Evolutionary conservation across 2,113 vertebrate genomes (phyloP), one percentile per base, ranked within the genome.

Genomic region (Gobiocypris rarus): DNA sequence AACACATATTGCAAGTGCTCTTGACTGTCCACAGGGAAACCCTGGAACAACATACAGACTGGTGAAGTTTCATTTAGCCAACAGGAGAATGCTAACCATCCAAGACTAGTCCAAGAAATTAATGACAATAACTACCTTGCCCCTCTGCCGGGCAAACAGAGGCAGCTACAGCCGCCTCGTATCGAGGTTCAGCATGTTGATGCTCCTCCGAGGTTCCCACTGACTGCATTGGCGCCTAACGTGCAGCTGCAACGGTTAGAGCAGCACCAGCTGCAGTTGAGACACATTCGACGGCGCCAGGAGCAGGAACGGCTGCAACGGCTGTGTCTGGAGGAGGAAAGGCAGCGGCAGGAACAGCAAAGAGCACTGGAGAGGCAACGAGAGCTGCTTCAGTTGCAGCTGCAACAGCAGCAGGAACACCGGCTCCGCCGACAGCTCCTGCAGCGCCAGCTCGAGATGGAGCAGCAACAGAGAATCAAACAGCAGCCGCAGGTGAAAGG

Each of bases 11-110:
- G 89, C 89, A 89, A 92, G 93, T 93, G 93, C 92, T 91, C 86
- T 91, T 91, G 86, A 92, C 91, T 95, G 92, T 94, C 91, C 89
- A 90, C 93, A 95, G 94, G 92, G 90, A 87, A 74, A 38, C 28
- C 28, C 14, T 4, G 75, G 56, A 54, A 6, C 61, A 58, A 3
- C 61, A 22, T 58, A 61, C 19, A 13, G 54, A 43, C 54, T 43
- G 80, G 26, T 17, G 81, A 38, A 50, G n/a, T 28, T 2, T 48
- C 59, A 38, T 31, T 70, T 4, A 38, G 48, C 86, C 89, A 78
- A 4, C 84, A 54, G 74, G 90, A 92, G 22, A 83, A 77, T 87
- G 83, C 24, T 86, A 71, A 93, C 91, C 88, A 89, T 89, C 83
- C 93, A 88, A 86, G 87, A 91, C 87, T 93, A 93, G 61, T 73